These are phyloP conservation scores for Aspidiotus destructor DNA, from an alignment of 2,888 invertebrate genomes.

Conservation along the genomic window DNA sequence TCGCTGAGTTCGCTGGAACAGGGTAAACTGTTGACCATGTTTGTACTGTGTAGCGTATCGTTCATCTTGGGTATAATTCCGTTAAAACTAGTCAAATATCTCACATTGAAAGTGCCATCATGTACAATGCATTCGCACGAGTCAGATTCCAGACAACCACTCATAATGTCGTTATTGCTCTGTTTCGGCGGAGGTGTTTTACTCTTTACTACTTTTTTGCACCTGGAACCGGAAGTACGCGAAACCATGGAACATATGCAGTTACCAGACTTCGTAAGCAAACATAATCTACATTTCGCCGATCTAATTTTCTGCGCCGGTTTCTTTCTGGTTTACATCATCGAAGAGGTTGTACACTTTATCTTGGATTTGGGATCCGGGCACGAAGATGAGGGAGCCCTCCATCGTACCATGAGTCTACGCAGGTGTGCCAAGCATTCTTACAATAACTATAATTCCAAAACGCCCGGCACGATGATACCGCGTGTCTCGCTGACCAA, in stretches of 20 bases:
- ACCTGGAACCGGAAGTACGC: conserved; percentile 56
- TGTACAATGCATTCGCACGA: conserved; percentile 34
- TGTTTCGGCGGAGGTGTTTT: conserved; percentile 59
- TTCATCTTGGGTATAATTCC: conserved; percentile 66
- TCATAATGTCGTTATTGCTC: conserved; percentile 50
- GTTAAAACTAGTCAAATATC: conserved; percentile 55
- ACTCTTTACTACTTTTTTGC: conserved; percentile 55
- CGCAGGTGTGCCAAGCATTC: conserved; percentile 42
- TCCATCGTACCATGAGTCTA: conserved; percentile 50
- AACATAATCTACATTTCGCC: conserved; percentile 45
- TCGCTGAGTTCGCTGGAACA: conserved; percentile 43
- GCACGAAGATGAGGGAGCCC: conserved; percentile 42
- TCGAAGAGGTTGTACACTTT: conserved; percentile 53
- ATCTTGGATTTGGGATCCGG: conserved; percentile 43
- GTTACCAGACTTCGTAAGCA: conserved; percentile 42
- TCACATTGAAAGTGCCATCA: conserved; percentile 42
- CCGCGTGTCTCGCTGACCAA: conserved; percentile 39
- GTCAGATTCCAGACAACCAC: conserved; percentile 36
- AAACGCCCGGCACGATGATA: conserved; percentile 37
- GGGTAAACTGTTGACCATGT: conserved; percentile 71
- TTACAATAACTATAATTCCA: conserved; percentile 3
- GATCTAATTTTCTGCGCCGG: conserved; percentile 54
- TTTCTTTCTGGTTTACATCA: conserved; percentile 55
- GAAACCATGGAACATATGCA: conserved; percentile 46
- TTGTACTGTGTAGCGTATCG: conserved; percentile 63